phyloP scores from a whole-genome alignment of 2,888 invertebrate genomes.

The Eudemis profundana region DNA sequence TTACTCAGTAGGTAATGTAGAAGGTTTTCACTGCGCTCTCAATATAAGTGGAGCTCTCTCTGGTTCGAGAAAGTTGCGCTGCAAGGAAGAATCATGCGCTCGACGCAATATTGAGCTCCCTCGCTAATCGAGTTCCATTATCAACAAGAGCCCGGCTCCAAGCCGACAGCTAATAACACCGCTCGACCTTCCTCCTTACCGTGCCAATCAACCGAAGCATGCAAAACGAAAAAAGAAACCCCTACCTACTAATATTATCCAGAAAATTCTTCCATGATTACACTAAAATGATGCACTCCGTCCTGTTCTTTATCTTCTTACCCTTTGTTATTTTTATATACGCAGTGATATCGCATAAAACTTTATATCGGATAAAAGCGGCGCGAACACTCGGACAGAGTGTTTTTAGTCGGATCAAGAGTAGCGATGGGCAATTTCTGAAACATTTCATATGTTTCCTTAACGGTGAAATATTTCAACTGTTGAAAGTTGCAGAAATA shows the following conservation, averaged over 20 bases:
- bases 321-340: too few species aligned
- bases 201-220: slow-evolving; percentile 6
- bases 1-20: not conserved
- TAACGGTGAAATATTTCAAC: too few species aligned
- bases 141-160: not conserved
- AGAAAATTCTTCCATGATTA: not conserved
- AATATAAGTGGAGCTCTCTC: slow-evolving; percentile 9
- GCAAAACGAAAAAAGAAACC: slow-evolving; percentile 4
- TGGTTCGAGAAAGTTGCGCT: not conserved
- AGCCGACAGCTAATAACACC: not conserved
- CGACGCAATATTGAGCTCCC: not conserved
- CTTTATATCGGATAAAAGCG: not conserved
- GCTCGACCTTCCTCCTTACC: not conserved
- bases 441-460: too few species aligned
- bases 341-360: too few species aligned
- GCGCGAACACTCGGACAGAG: too few species aligned
- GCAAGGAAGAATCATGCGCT: not conserved
- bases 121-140: slow-evolving; percentile 9
- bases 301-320: not conserved
- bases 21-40: not conserved
- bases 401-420: too few species aligned
- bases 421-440: too few species aligned
- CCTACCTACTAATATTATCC: not conserved
- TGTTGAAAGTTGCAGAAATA: too few species aligned
- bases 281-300: not conserved